phyloP scores from a whole-genome alignment of 2,113 vertebrate genomes.

The Perca schrenkii region DNA sequence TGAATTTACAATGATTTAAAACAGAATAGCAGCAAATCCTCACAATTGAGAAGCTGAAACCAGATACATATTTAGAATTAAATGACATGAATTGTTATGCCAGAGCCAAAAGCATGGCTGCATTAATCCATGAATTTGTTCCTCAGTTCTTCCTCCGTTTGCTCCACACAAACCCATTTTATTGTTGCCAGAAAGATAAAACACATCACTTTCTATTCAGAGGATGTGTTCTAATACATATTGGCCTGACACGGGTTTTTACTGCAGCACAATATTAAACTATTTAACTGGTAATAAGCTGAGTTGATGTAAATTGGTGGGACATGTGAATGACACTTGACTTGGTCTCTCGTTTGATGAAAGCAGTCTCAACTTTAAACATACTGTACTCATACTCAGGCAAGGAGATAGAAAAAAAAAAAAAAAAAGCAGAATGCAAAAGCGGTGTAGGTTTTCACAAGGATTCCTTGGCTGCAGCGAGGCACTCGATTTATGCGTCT shows the following conservation, averaged over 20 bases:
- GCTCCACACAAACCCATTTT: background rate
- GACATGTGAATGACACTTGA: slow-evolving; percentile 4
- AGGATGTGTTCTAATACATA: background rate
- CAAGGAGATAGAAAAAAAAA: background rate
- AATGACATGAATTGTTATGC: background rate
- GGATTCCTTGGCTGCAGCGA: slow-evolving; percentile 72
- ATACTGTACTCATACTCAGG: slow-evolving; percentile 35
- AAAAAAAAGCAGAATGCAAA: slow-evolving; percentile 49
- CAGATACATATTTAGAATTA: background rate
- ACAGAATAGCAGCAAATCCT: background rate
- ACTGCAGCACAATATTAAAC: background rate
- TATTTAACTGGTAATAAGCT: background rate
- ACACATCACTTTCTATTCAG: background rate
- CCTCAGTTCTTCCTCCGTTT: background rate
- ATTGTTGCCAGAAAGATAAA: slow-evolving; percentile 5
- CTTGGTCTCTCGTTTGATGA: slow-evolving; percentile 7
- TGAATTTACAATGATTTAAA: background rate
- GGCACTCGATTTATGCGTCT: slow-evolving; percentile 75
- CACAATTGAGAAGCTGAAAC: background rate
- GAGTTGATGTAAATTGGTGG: background rate
- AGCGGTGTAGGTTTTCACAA: slow-evolving; percentile 78
- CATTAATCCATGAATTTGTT: background rate
- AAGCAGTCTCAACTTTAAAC: slow-evolving; percentile 9
- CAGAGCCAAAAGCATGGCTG: background rate
- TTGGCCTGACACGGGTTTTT: background rate